These are phyloP conservation scores for Oligia fasciuncula DNA, from an alignment of 2,888 invertebrate genomes.

Conservation along the genomic window DNA sequence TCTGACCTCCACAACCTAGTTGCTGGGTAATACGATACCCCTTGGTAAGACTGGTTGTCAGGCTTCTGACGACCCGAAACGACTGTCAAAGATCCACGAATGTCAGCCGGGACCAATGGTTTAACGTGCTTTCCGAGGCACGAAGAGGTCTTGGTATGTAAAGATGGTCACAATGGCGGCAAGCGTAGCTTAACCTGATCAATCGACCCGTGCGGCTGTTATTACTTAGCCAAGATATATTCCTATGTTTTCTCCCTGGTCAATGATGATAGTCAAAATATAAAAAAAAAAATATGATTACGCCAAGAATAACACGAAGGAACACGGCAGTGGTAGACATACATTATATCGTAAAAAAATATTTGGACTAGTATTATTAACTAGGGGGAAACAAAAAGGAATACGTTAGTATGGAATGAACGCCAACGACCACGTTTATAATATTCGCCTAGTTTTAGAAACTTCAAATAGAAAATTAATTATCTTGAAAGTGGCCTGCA, in stretches of 20 bases:
- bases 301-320: neutral
- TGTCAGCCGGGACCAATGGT: too few species aligned
- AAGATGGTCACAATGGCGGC: too few species aligned
- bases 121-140: too few species aligned
- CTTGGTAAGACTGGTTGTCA: too few species aligned
- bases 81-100: too few species aligned
- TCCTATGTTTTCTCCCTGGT: neutral
- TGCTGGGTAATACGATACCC: too few species aligned
- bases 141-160: too few species aligned
- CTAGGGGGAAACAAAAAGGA: too few species aligned
- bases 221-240: neutral
- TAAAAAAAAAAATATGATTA: neutral
- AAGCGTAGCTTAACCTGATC: too few species aligned
- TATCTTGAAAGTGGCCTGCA: neutral
- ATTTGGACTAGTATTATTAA: neutral
- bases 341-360: neutral
- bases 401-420: neutral
- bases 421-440: neutral
- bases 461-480: slow-evolving; percentile 5
- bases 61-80: too few species aligned
- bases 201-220: too few species aligned
- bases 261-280: neutral
- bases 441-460: neutral
- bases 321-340: neutral
- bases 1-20: too few species aligned